Conservation (phyloP, 1,140 invertebrate species). For the Drosophila tropicalis region DNA sequence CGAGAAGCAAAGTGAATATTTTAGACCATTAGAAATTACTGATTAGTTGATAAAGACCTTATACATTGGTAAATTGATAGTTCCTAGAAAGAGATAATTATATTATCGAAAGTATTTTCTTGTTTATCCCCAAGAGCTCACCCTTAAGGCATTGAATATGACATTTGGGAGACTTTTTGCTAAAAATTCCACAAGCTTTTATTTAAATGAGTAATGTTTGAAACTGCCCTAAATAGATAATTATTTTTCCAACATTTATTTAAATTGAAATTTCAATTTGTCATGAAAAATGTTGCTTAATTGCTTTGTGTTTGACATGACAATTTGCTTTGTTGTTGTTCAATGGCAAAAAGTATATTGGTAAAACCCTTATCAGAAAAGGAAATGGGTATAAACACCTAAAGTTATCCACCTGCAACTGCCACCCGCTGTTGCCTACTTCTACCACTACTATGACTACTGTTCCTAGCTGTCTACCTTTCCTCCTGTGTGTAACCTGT, state of each 20-base stretch:
- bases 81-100: too few relatives aligned
- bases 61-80: too few relatives aligned
- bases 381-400: not conserved
- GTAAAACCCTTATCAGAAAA: conserved; percentile 30
- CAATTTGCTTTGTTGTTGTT: conserved; percentile 66
- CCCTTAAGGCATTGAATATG: too few relatives aligned
- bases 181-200: too few relatives aligned
- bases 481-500: conserved; percentile 23
- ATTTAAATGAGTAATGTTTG: not conserved
- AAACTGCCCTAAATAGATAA: not conserved
- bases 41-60: too few relatives aligned
- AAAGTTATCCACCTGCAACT: not conserved
- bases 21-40: too few relatives aligned
- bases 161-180: too few relatives aligned
- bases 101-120: too few relatives aligned
- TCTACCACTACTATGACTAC: too few relatives aligned
- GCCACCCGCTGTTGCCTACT: not conserved
- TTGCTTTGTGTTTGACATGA: conserved; percentile 62
- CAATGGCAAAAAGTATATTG: conserved; percentile 3
- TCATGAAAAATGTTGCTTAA: conserved; percentile 35
- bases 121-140: too few relatives aligned
- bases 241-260: not conserved
- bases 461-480: not conserved
- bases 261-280: not conserved
- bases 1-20: too few relatives aligned